Evolutionary conservation across 2,888 invertebrate species (phyloP).

Genomic region (Leptopilina syphax): DNA sequence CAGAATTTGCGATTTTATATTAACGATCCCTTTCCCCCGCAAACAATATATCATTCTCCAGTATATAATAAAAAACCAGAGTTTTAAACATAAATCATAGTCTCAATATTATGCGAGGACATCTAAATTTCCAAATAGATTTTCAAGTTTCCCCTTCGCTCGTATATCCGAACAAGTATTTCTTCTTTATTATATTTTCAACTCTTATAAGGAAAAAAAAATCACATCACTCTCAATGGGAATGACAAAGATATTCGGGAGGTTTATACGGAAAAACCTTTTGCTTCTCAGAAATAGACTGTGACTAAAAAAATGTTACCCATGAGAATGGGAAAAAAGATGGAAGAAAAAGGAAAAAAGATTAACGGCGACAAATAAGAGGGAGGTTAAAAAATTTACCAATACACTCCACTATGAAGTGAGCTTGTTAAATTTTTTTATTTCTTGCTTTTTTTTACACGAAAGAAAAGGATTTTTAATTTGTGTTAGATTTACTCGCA

Average conservation of each 20-base stretch:
- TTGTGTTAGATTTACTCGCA: too few relatives aligned
- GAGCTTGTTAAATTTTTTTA: too few relatives aligned
- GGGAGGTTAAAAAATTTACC: conserved; percentile 31
- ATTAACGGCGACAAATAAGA: conserved; percentile 49
- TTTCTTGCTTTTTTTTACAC: too few relatives aligned
- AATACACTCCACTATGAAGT: background rate
- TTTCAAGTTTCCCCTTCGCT: background rate
- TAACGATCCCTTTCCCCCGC: too few relatives aligned
- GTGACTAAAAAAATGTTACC: conserved; percentile 15
- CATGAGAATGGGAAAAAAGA: background rate
- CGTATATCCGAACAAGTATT: background rate
- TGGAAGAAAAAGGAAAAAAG: conserved; percentile 4
- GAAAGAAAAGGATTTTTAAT: too few relatives aligned
- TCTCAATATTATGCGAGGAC: too few relatives aligned
- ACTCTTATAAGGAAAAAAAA: background rate
- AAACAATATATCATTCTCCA: too few relatives aligned
- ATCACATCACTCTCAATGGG: background rate
- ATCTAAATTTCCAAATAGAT: too few relatives aligned
- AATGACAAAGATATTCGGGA: background rate
- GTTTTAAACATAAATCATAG: too few relatives aligned
- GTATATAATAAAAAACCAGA: too few relatives aligned
- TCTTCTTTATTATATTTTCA: background rate
- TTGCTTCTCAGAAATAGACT: conserved; percentile 4
- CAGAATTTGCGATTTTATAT: too few relatives aligned
- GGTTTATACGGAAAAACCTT: background rate